These are phyloP conservation scores for Mesocentrotus franciscanus DNA, from an alignment of 53 echinoderm and acorn worm species.

Conservation along the genomic window DNA sequence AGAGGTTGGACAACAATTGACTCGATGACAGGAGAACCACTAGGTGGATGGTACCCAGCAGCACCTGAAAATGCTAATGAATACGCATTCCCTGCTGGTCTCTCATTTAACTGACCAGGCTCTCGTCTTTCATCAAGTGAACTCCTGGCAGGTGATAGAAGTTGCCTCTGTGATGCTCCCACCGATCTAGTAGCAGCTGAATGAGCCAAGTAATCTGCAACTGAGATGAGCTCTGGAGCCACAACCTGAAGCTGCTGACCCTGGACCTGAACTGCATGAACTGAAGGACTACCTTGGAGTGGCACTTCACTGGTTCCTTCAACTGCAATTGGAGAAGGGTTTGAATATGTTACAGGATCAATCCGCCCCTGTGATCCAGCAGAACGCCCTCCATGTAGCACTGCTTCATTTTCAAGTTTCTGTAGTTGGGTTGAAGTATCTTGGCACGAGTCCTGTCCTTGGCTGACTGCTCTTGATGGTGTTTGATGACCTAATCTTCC, in stretches of 20 bases:
- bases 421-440: conserved; percentile 29
- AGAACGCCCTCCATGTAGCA: background rate
- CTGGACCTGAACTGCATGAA: conserved; percentile 11
- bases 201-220: conserved; percentile 60
- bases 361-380: conserved; percentile 10
- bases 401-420: conserved; percentile 6
- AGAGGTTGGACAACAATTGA: conserved; percentile 45
- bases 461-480: conserved; percentile 7
- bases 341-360: background rate
- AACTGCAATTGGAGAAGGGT: background rate
- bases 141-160: background rate
- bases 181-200: conserved; percentile 39
- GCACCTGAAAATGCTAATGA: conserved; percentile 13
- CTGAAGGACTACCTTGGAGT: background rate
- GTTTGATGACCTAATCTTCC: conserved; percentile 31
- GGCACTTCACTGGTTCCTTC: background rate
- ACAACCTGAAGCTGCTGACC: conserved; percentile 50
- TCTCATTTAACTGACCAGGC: background rate
- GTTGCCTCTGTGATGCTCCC: conserved; percentile 45
- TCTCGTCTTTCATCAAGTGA: conserved; percentile 10
- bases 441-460: background rate
- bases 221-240: conserved; percentile 50
- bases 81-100: background rate
- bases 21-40: conserved; percentile 32
- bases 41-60: background rate